phyloP scores from a whole-genome alignment of 2,113 vertebrate species.

The Siphamia tubifer region DNA sequence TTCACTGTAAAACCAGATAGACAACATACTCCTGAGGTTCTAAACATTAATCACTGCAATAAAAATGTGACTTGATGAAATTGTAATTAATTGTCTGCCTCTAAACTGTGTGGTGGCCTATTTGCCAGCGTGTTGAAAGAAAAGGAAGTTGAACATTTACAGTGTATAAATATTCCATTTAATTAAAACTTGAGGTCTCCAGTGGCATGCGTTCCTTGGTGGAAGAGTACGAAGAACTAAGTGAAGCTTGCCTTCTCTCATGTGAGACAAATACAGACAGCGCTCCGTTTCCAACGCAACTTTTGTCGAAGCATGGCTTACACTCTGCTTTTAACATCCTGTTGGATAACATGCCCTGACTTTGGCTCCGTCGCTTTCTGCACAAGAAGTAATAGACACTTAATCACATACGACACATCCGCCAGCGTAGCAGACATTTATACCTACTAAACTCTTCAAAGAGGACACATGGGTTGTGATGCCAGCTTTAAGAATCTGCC shows the following conservation, averaged over 20 bases:
- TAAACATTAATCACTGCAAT: constrained; percentile 69
- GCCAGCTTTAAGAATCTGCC: background rate
- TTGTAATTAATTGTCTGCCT: constrained; percentile 75
- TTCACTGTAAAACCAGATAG: constrained; percentile 19
- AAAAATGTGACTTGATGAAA: constrained; percentile 63
- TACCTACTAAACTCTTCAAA: constrained; percentile 11
- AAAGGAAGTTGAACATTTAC: constrained; percentile 51
- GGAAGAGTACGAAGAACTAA: constrained; percentile 29
- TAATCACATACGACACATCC: constrained; percentile 15
- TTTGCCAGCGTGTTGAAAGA: constrained; percentile 67
- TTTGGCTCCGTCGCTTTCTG: background rate
- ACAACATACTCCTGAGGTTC: constrained; percentile 55
- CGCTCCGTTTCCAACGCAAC: constrained; percentile 24
- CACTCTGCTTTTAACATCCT: constrained; percentile 3
- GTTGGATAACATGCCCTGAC: background rate
- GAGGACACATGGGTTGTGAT: constrained; percentile 7
- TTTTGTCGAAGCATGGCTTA: constrained; percentile 15
- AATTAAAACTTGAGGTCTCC: constrained; percentile 73
- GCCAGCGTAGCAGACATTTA: background rate
- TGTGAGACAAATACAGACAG: constrained; percentile 45
- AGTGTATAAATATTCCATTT: constrained; percentile 68
- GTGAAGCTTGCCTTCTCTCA: constrained; percentile 45
- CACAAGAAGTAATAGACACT: background rate
- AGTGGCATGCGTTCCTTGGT: constrained; percentile 49
- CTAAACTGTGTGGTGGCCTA: constrained; percentile 67